A percentile compares a stretch with the other conserved stretches of the same genome.
Conservation (phyloP, 2,888 invertebrate species). For the Nipponacmea schrenckii region DNA sequence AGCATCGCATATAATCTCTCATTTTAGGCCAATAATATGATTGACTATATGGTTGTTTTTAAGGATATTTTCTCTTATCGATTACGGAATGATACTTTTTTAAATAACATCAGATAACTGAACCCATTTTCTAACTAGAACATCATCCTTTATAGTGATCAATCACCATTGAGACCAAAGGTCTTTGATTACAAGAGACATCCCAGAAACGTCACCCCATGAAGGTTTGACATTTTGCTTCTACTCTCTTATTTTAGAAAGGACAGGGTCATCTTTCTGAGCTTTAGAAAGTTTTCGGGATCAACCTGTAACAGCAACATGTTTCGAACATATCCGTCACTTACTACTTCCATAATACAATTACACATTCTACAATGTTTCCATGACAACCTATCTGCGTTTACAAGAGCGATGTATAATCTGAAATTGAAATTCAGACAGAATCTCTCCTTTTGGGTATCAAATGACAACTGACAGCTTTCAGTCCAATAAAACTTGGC, state of each 20-base stretch:
- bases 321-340: not conserved
- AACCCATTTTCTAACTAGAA: not conserved
- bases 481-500: not conserved
- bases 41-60: not conserved
- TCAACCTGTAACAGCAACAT: not conserved
- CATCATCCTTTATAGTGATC: not conserved
- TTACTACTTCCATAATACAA: not conserved
- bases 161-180: not conserved
- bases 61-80: not conserved
- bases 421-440: slow-evolving; percentile 21
- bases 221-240: not conserved
- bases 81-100: not conserved
- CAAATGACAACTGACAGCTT: not conserved
- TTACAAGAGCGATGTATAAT: slow-evolving; percentile 9
- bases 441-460: not conserved
- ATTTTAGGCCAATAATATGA: not conserved
- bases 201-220: not conserved
- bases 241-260: not conserved
- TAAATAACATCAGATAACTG: not conserved
- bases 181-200: not conserved
- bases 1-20: not conserved
- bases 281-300: not conserved
- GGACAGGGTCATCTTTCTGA: not conserved
- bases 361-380: slow-evolving; percentile 9
- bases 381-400: slow-evolving; percentile 3